These are phyloP conservation scores for Nibea albiflora DNA, from an alignment of 2,113 vertebrate species.

Conservation along the genomic window DNA sequence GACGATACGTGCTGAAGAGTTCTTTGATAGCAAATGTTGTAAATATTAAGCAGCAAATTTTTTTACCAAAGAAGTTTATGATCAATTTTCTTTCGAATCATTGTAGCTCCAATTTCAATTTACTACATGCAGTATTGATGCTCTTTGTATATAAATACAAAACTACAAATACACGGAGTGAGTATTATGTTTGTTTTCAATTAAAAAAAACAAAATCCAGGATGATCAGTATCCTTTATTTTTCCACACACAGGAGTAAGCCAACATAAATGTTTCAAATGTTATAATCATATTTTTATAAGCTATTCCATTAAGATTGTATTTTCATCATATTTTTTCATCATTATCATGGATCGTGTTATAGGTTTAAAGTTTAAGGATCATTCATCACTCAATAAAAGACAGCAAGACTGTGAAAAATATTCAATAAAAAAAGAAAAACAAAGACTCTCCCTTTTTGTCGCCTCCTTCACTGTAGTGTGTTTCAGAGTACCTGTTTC, in stretches of 20 bases:
- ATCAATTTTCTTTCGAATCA: too few relatives aligned
- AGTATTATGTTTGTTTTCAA: neutral
- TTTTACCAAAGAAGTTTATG: too few relatives aligned
- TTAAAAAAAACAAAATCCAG: conserved; percentile 24
- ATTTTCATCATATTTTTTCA: conserved; percentile 58
- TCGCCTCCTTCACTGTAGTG: conserved; percentile 37
- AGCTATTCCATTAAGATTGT: conserved; percentile 67
- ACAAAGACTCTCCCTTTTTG: conserved; percentile 58
- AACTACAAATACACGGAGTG: too few relatives aligned
- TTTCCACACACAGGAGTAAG: conserved; percentile 75
- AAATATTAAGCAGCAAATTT: too few relatives aligned
- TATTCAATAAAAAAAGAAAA: conserved; percentile 65
- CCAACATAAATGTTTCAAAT: conserved; percentile 76
- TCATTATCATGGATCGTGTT: conserved; percentile 64
- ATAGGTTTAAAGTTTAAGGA: conserved; percentile 72
- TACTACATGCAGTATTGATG: too few relatives aligned
- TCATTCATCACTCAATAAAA: conserved; percentile 77
- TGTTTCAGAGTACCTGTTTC: conserved; percentile 37
- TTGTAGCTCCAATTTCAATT: too few relatives aligned
- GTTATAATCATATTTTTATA: conserved; percentile 68
- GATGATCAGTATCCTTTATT: conserved; percentile 77
- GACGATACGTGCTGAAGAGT: too few relatives aligned
- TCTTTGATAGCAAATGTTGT: too few relatives aligned
- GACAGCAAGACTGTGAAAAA: conserved; percentile 78
- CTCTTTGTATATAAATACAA: too few relatives aligned